Conservation (phyloP, 2,797 vertebrate genomes). For the Rhinichthys osculus region DNA sequence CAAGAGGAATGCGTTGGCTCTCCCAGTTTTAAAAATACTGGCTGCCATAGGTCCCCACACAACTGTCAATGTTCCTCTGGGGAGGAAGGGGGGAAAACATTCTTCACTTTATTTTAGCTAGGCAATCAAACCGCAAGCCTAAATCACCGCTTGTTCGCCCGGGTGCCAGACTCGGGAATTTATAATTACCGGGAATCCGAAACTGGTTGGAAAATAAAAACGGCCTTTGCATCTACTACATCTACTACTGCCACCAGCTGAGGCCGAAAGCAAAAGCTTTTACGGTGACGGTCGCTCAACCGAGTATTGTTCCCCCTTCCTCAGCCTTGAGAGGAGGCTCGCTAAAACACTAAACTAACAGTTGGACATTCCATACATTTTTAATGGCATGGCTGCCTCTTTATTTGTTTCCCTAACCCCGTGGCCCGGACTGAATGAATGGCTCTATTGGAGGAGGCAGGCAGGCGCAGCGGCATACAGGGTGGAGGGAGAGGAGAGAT, state of each 20-base stretch:
- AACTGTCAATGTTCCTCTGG: constrained; percentile 78
- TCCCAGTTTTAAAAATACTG: constrained; percentile 81
- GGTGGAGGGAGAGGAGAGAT: constrained; percentile 60
- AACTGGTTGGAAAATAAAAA: constrained; percentile 72
- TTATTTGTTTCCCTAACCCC: constrained; percentile 93
- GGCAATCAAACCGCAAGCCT: constrained; percentile 71
- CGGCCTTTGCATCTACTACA: constrained; percentile 69
- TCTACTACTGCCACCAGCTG: constrained; percentile 68
- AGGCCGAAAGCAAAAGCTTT: constrained; percentile 31
- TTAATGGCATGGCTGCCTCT: constrained; percentile 83
- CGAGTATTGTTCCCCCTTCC: constrained; percentile 75
- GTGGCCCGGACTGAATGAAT: constrained; percentile 83
- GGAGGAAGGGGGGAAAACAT: constrained; percentile 71
- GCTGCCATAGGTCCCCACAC: constrained; percentile 72
- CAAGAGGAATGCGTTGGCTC: constrained; percentile 75
- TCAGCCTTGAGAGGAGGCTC: constrained; percentile 75
- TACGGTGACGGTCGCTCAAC: constrained; percentile 70
- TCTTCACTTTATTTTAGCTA: constrained; percentile 74
- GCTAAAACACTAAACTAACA: constrained; percentile 87
- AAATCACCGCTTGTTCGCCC: constrained; percentile 61
- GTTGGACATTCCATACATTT: constrained; percentile 91
- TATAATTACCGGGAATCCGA: constrained; percentile 69
- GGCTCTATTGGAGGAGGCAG: constrained; percentile 80
- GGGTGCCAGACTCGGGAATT: constrained; percentile 65
- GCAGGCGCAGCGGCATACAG: constrained; percentile 43